Conservation (phyloP, 2,888 invertebrate genomes). For the Tethea ocularis region DNA sequence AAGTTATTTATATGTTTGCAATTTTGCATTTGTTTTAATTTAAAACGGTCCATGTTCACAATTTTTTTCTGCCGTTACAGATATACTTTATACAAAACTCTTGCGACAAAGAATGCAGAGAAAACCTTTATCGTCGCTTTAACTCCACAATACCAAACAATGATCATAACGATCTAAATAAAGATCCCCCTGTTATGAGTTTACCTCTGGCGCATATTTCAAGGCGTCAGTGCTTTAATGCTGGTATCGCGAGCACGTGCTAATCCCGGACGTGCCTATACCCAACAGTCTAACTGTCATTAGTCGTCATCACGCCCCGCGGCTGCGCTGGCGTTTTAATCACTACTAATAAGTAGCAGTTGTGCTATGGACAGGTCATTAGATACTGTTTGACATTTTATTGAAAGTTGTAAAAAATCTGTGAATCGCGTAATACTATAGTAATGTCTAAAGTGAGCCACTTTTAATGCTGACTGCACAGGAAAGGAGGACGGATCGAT, state of each 20-base stretch:
- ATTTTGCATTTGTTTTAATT: no score
- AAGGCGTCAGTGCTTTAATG: not conserved
- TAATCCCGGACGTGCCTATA: slow-evolving; percentile 31
- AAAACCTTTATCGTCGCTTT: no score
- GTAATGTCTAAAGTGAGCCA: no score
- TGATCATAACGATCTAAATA: not conserved
- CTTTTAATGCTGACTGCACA: no score
- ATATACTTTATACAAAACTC: no score
- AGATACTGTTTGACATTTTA: not conserved
- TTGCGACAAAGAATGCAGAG: no score
- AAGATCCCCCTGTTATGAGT: not conserved
- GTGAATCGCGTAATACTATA: no score
- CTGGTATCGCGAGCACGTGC: slow-evolving; percentile 26
- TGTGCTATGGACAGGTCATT: not conserved
- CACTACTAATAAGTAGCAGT: slow-evolving; percentile 44
- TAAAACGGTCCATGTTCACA: no score
- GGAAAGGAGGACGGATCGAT: no score
- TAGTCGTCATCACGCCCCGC: slow-evolving; percentile 57
- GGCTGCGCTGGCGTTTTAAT: slow-evolving; percentile 53
- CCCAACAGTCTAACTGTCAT: slow-evolving; percentile 54
- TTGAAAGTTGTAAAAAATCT: no score
- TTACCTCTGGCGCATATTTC: not conserved
- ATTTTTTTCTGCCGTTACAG: no score
- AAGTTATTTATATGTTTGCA: no score
- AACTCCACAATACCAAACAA: not conserved